Evolutionary conservation across 2,888 invertebrate genomes (phyloP).

Genomic region (Vandiemenella viatica): DNA sequence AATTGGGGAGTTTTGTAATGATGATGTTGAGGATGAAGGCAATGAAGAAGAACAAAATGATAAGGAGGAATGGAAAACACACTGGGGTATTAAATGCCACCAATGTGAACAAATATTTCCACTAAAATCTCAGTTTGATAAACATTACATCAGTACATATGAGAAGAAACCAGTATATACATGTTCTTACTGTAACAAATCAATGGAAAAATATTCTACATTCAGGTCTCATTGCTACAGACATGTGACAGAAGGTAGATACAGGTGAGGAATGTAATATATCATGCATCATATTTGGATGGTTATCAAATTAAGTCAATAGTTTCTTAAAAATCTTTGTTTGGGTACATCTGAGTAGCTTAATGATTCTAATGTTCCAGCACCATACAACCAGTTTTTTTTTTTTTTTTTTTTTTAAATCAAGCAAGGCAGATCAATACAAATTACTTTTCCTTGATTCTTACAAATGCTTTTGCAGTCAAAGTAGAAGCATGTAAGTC

Average conservation of each 20-base stretch:
- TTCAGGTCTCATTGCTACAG: slow-evolving; percentile 41
- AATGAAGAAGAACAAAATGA: slow-evolving; percentile 33
- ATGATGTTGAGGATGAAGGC: slow-evolving; percentile 23
- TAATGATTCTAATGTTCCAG: too few species aligned
- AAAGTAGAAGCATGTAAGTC: too few species aligned
- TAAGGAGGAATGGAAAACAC: slow-evolving; percentile 28
- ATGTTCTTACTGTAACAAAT: slow-evolving; percentile 40
- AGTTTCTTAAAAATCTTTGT: too few species aligned
- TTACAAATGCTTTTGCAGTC: too few species aligned
- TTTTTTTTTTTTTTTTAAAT: too few species aligned
- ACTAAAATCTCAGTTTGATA: slow-evolving; percentile 35
- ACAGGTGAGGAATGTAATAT: slow-evolving; percentile 38
- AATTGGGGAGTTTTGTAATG: not conserved
- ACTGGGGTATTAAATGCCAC: slow-evolving; percentile 39
- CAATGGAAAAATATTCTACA: slow-evolving; percentile 36
- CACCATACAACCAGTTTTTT: too few species aligned
- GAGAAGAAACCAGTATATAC: slow-evolving; percentile 36
- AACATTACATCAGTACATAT: slow-evolving; percentile 31
- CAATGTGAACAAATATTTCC: slow-evolving; percentile 36
- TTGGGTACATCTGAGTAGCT: too few species aligned
- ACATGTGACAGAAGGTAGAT: slow-evolving; percentile 39
- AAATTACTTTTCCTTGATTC: too few species aligned
- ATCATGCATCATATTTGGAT: too few species aligned
- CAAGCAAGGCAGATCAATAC: too few species aligned
- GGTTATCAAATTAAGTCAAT: too few species aligned